phyloP scores from a whole-genome alignment of 2,797 vertebrate species.

The Melanotaenia nigrans region DNA sequence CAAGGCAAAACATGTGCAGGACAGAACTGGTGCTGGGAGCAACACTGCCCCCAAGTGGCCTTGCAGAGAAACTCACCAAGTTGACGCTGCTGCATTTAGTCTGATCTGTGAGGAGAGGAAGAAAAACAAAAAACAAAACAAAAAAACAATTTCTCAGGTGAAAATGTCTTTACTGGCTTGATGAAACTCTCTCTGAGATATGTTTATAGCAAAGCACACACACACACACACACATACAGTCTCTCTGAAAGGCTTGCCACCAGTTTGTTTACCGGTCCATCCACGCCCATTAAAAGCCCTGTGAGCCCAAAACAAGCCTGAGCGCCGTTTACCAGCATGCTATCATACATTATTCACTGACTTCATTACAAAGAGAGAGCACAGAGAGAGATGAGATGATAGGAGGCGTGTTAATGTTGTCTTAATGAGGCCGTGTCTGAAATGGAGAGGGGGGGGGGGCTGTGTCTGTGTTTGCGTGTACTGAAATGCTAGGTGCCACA shows the following conservation, averaged over 20 bases:
- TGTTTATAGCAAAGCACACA: not conserved
- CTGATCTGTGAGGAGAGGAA: conserved; percentile 49
- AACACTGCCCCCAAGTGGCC: conserved; percentile 77
- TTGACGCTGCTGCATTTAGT: conserved; percentile 34
- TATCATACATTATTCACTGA: conserved; percentile 78
- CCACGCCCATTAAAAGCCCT: conserved; percentile 69
- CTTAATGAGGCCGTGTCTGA: conserved; percentile 80
- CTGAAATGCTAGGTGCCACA: conserved; percentile 33
- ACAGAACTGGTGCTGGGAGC: conserved; percentile 51
- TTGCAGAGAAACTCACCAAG: conserved; percentile 66
- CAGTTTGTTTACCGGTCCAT: conserved; percentile 73
- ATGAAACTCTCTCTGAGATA: not conserved
- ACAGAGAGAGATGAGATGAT: conserved; percentile 53
- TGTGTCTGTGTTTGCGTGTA: conserved; percentile 39
- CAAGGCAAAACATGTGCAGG: conserved; percentile 20
- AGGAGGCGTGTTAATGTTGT: conserved; percentile 73
- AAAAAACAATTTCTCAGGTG: not conserved
- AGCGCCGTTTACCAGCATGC: conserved; percentile 69
- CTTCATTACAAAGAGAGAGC: conserved; percentile 55
- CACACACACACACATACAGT: not conserved
- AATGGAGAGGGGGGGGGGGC: conserved; percentile 32
- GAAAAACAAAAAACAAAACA: not conserved
- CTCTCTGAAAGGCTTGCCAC: conserved; percentile 17
- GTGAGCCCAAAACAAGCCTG: conserved; percentile 57
- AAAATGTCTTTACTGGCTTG: not conserved